Evolutionary conservation across 1,140 invertebrate species (phyloP).

Genomic region (Drosophila chauvacae): DNA sequence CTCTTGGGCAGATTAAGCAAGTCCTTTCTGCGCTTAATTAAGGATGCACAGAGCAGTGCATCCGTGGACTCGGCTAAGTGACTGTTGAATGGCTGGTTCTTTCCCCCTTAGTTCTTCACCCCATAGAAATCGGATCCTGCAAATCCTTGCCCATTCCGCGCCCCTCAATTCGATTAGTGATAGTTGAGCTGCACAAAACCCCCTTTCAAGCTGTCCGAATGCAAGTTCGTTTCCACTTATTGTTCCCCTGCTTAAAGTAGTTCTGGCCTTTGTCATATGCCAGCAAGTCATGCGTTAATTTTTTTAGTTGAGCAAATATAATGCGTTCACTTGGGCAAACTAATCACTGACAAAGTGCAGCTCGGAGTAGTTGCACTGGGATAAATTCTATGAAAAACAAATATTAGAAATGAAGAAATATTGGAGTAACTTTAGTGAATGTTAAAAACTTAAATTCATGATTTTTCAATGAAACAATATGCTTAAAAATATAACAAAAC

Average conservation of each 20-base stretch:
- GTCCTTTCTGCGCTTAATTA: conserved; percentile 59
- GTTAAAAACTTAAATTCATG: neutral
- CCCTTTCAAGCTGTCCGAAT: conserved; percentile 45
- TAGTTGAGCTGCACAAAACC: conserved; percentile 39
- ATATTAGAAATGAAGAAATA: neutral
- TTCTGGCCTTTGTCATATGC: conserved; percentile 30
- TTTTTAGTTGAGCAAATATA: conserved; percentile 44
- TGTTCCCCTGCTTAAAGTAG: conserved; percentile 9
- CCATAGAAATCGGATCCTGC: neutral
- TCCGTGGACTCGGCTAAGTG: conserved; percentile 19
- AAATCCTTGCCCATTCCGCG: conserved; percentile 6
- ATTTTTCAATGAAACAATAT: neutral
- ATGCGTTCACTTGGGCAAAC: conserved; percentile 29
- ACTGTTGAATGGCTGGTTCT: conserved; percentile 30
- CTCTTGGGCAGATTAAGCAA: conserved; percentile 69
- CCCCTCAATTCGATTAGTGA: conserved; percentile 45
- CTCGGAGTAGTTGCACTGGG: neutral
- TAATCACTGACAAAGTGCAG: conserved; percentile 22
- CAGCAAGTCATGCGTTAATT: conserved; percentile 59
- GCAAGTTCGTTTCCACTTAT: conserved; percentile 30
- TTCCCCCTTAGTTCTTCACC: neutral
- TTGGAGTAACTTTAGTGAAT: too few species aligned
- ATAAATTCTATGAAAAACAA: neutral
- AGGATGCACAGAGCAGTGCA: conserved; percentile 41
- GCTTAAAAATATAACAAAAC: neutral